Evolutionary conservation across 2,888 invertebrate species (phyloP), one percentile per base, ranked within the genome.

Genomic region (Coronaproctus castanopsis): DNA sequence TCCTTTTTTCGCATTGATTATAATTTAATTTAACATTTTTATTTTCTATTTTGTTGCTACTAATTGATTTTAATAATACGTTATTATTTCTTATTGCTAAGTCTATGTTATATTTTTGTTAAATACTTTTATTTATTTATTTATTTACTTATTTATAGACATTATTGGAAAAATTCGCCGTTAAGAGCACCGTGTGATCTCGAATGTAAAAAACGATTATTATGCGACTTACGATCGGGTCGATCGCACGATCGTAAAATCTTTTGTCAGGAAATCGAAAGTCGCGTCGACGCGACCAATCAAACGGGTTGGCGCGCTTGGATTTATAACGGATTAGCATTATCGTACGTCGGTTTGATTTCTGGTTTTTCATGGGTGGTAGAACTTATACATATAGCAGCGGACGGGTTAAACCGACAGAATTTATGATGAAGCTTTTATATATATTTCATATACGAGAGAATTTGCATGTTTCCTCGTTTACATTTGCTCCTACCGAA

Each of bases 141-240:
- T n/a, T n/a, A n/a, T n/a, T n/a, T n/a, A n/a, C n/a, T 49, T 18
- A 50, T 36, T 54, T 24, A n/a, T 67, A 89, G 89, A 68, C 82
- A 87, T 70, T 90, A 90, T 71, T 87, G 87, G 79, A 90, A 90
- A 73, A 88, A 86, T 69, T 89, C 89, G 61, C 87, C 89, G 0
- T 84, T 85, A 0, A 79, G 86, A 51, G 85, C 88, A 10, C 71
- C 75, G 0, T 92, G 91, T 70, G 86, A 87, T 71, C 82, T 83
- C 5, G 87, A 87, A 66, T 92, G 91, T 68, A 84, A 85, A 63
- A 89, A 88, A 71, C 78, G 88, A 53, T 76, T 89, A 68, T 75
- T 91, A 49, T 92, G 91, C 70, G 90, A 90, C 72, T 78, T 88
- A 59, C 80, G 87, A 58, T 89, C 89, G 19, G 91, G 90, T 0